These are phyloP conservation scores for Sphaerodactylus townsendi DNA, from an alignment of 2,113 vertebrate species.

Conservation along the genomic window DNA sequence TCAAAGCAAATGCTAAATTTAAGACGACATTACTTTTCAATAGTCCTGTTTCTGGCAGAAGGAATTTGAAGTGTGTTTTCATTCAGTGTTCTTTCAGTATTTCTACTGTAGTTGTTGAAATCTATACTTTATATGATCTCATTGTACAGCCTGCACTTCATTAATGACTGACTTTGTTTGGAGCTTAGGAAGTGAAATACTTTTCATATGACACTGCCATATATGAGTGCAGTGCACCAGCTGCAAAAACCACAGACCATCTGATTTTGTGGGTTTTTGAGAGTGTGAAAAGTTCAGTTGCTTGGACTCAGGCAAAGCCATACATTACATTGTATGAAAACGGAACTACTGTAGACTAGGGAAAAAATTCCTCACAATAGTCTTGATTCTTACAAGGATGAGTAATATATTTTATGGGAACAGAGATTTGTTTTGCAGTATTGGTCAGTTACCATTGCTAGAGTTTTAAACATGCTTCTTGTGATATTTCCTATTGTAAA, in stretches of 20 bases:
- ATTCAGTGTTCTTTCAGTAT: constrained; percentile 86
- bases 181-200: constrained; percentile 88
- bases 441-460: constrained; percentile 7
- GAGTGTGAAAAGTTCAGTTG: constrained; percentile 98
- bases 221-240: constrained; percentile 87
- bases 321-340: constrained; percentile 76
- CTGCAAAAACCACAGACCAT: constrained; percentile 92
- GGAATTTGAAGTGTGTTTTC: constrained; percentile 91
- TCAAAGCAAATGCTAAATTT: constrained; percentile 87
- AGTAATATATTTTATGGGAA: constrained; percentile 37
- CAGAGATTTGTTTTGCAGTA: not conserved
- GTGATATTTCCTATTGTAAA: constrained; percentile 2
- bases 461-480: not conserved
- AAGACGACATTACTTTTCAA: constrained; percentile 78
- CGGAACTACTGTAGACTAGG: constrained; percentile 82
- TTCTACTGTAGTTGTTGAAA: constrained; percentile 93
- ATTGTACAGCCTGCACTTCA: constrained; percentile 94
- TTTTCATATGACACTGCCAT: constrained; percentile 97
- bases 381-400: constrained; percentile 71
- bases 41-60: constrained; percentile 83
- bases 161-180: constrained; percentile 94
- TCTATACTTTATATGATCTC: constrained; percentile 96
- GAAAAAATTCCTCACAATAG: constrained; percentile 68
- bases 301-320: constrained; percentile 84
- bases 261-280: constrained; percentile 90